These are phyloP conservation scores for Budorcas taxicolor DNA, from an alignment of 2,113 vertebrate species.

Conservation along the genomic window DNA sequence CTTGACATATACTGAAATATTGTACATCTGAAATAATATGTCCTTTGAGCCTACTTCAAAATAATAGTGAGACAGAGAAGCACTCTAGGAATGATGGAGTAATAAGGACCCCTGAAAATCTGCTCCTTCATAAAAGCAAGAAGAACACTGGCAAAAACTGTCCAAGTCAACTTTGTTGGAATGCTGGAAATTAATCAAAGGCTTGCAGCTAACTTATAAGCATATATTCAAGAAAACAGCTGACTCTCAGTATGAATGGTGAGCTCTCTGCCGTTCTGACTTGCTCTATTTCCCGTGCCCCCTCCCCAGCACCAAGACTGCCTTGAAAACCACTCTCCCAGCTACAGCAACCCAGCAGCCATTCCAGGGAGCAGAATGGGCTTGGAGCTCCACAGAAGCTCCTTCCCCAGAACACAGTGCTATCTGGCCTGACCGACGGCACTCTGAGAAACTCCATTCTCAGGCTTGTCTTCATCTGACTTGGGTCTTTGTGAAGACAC, in stretches of 20 bases:
- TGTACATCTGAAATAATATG: neutral
- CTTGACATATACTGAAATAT: neutral
- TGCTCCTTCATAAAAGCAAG: neutral
- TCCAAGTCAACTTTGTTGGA: neutral
- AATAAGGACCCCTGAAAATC: neutral
- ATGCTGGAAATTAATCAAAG: neutral
- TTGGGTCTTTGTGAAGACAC: neutral
- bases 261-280: neutral
- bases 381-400: neutral
- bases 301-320: neutral
- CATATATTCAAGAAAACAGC: neutral
- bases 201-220: neutral
- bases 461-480: neutral
- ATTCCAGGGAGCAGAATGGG: neutral
- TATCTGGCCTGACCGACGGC: accelerated
- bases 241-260: neutral
- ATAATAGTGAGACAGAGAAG: neutral
- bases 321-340: neutral
- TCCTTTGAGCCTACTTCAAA: neutral
- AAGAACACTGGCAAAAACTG: neutral
- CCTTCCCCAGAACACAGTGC: neutral
- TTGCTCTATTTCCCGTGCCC: neutral
- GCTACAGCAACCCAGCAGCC: neutral
- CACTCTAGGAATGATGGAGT: neutral
- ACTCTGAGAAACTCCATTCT: neutral